Evolutionary conservation across 2,797 vertebrate species (phyloP).

Genomic region (Benthosema pterotum): DNA sequence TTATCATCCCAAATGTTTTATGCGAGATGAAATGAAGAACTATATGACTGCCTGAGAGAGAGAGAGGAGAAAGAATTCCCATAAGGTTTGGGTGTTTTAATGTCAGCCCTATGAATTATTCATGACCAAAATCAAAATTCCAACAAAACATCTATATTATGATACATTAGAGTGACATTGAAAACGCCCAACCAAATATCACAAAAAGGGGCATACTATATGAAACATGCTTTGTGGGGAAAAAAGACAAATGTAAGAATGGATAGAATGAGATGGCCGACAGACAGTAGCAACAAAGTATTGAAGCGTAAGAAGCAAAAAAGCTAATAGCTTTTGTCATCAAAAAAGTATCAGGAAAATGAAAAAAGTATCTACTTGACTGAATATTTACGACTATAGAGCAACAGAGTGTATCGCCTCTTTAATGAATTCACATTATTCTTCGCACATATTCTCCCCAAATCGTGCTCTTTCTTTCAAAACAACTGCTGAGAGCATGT

Average conservation of each 20-base stretch:
- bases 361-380: conserved; percentile 39
- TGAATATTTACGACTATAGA: conserved; percentile 35
- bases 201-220: conserved; percentile 41
- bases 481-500: conserved; percentile 19
- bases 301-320: conserved; percentile 55
- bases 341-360: conserved; percentile 57
- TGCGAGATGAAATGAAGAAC: neutral
- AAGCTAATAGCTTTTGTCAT: conserved; percentile 65
- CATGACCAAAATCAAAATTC: conserved; percentile 22
- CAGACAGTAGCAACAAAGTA: conserved; percentile 25
- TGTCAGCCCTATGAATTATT: conserved; percentile 28
- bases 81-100: neutral
- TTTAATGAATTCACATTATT: conserved; percentile 44
- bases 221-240: conserved; percentile 67
- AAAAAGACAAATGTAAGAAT: conserved; percentile 60
- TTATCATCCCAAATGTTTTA: too few relatives aligned
- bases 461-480: conserved; percentile 25
- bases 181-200: conserved; percentile 46
- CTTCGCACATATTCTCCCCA: conserved; percentile 12
- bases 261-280: conserved; percentile 61
- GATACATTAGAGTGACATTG: conserved; percentile 46
- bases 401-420: conserved; percentile 47
- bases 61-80: too few relatives aligned
- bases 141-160: conserved; percentile 6
- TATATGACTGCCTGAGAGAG: too few relatives aligned